Evolutionary conservation across 2,888 invertebrate genomes (phyloP), one percentile per base, ranked within the genome.

Genomic region (Folsomia candida): DNA sequence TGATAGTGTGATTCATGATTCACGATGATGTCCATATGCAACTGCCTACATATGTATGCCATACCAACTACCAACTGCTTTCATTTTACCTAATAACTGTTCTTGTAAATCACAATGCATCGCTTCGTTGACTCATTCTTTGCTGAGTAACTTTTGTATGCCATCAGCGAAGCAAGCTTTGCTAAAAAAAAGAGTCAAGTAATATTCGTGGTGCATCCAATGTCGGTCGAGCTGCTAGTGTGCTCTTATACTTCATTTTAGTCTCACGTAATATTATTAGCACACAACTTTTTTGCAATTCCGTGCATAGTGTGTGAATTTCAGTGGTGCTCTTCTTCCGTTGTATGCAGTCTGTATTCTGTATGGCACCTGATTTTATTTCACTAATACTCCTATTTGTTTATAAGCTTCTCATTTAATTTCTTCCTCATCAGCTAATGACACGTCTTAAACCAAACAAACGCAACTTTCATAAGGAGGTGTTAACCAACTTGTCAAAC

Each of bases 61-160:
- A 14, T 37, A 4, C 37, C 37, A 37, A 37, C 37, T 14, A 37
- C 37, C 54, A 62, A 65, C 65, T 65, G 65, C 37, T 65, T 65
- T 65, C 65, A 62, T 37, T 37, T 62, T 18, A 28, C 26, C 65
- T 65, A 65, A 37, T 62, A 27, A 65, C 65, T 20, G 54, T 65
- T 6, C 65, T 54, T 54, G 54, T 54, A 54, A 54, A 54, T 54
- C 27, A 54, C 65, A 54, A 22, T 65, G 28, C 65, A 65, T 51
- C 51, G 65, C 11, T 64, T 64, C 28, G 65, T 65, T 65, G 65
- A 65, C 65, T 65, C 54, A 54, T 65, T 65, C 37, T 24, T 51
- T 65, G 51, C 65, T 47, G 47, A 47, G 9, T 47, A 47, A 47
- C 9, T 47, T 47, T n/a, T n/a, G n/a, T n/a, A n/a, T n/a, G n/a